Evolutionary conservation across 2,888 invertebrate genomes (phyloP).

Genomic region (Machimus rusticus): DNA sequence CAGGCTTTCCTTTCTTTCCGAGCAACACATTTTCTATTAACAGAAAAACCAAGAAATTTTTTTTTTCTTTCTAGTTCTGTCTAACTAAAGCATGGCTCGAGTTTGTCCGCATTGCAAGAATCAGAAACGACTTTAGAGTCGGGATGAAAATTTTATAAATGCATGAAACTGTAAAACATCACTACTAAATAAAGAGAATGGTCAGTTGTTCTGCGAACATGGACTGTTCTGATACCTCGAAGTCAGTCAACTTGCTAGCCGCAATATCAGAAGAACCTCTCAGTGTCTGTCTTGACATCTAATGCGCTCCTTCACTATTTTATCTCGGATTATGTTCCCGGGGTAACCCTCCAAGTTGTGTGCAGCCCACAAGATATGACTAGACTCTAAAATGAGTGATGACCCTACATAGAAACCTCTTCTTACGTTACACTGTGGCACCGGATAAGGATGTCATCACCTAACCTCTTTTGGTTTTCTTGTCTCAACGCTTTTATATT

Average conservation of each 20-base stretch:
- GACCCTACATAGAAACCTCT: neutral
- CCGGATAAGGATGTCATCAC: conserved; percentile 40
- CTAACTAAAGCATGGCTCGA: neutral
- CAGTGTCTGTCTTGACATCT: neutral
- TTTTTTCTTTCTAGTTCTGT: neutral
- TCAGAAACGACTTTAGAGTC: neutral
- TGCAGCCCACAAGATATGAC: neutral
- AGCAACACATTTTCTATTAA: neutral
- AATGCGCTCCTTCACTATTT: neutral
- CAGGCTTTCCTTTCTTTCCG: neutral
- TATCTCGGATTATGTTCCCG: neutral
- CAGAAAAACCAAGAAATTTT: neutral
- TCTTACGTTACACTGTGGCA: neutral
- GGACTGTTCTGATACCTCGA: neutral
- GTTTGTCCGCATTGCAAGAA: neutral
- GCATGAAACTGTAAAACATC: conserved; percentile 1
- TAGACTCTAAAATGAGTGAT: conserved; percentile 1
- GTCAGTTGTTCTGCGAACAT: neutral
- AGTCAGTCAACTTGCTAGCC: conserved; percentile 2
- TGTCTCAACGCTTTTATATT: conserved; percentile 22
- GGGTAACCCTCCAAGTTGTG: neutral
- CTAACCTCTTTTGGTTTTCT: conserved; percentile 45
- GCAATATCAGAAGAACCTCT: neutral
- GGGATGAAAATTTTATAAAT: neutral
- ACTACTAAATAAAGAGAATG: neutral